Percentiles rank a stretch among this genome's conserved stretches.
These are phyloP conservation scores for Micoletzkya japonica DNA, from an alignment of 2,888 invertebrate genomes.

Conservation along the genomic window DNA sequence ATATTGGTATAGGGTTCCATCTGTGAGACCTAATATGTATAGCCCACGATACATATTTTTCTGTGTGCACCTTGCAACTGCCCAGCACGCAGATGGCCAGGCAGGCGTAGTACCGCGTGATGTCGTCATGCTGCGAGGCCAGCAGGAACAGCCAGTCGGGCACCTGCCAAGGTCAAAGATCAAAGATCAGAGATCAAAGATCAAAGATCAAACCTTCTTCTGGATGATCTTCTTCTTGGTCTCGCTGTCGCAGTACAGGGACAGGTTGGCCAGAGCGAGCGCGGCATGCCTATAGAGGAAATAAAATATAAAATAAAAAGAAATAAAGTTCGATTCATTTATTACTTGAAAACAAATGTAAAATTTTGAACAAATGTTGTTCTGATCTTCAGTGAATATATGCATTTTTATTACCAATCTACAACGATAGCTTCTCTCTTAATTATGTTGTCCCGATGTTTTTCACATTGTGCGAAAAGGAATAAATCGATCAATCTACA, in stretches of 20 bases:
- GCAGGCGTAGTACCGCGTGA: conserved; percentile 97
- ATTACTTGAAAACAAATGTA: not conserved
- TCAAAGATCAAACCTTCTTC: conserved; percentile 61
- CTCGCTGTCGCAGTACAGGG: conserved; percentile 77
- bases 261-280: conserved; percentile 91
- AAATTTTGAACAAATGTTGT: not conserved
- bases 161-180: conserved; percentile 37
- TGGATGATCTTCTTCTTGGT: conserved; percentile 67
- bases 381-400: not conserved
- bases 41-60: too few relatives aligned
- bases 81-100: conserved; percentile 83
- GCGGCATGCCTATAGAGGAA: conserved; percentile 82
- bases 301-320: not conserved
- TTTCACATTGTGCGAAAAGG: too few relatives aligned
- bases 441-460: too few relatives aligned
- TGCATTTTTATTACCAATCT: too few relatives aligned
- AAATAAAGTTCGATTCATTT: not conserved
- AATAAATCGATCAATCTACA: too few relatives aligned
- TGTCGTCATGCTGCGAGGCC: conserved; percentile 83
- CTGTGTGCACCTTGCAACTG: conserved; percentile 43
- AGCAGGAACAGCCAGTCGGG: conserved; percentile 88
- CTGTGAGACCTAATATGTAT: too few relatives aligned
- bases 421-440: too few relatives aligned
- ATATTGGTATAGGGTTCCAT: too few relatives aligned
- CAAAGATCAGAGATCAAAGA: not conserved